These are phyloP conservation scores for Pseudorhiza aurosa DNA, from an alignment of 30 jellyfish, hydroid and myxozoan genomes.

Conservation along the genomic window DNA sequence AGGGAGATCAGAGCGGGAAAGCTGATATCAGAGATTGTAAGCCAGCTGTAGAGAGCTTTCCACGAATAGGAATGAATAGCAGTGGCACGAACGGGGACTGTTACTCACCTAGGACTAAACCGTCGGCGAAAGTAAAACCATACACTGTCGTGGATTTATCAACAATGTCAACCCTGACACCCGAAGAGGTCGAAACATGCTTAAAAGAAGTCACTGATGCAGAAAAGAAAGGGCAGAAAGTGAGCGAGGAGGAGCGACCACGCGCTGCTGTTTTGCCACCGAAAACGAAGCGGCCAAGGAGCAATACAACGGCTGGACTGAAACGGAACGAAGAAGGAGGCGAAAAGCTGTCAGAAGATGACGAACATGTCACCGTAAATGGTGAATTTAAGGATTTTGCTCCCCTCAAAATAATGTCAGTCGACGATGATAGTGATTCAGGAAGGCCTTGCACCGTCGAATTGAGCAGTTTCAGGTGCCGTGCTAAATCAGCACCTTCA, in stretches of 20 bases:
- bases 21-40: neutral
- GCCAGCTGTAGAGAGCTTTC: neutral
- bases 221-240: constrained; percentile 7
- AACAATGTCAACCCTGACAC: constrained; percentile 70
- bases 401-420: neutral
- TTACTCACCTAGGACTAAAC: constrained; percentile 16
- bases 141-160: constrained; percentile 90
- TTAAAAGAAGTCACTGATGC: constrained; percentile 39
- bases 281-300: constrained; percentile 9
- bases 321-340: neutral
- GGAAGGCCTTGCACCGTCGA: neutral
- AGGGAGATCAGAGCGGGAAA: constrained; percentile 2
- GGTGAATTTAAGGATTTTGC: neutral
- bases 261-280: constrained; percentile 35
- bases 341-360: neutral
- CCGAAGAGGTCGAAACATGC: constrained; percentile 76
- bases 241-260: constrained; percentile 32
- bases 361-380: too few relatives aligned
- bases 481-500: constrained; percentile 34
- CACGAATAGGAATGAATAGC: neutral
- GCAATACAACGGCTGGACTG: constrained; percentile 23
- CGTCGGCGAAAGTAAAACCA: constrained; percentile 82
- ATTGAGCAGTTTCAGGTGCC: constrained; percentile 27
- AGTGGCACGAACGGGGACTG: neutral
- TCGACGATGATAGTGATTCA: neutral